Percentiles rank a stretch among this genome's conserved stretches.
Evolutionary conservation across 1,140 invertebrate genomes (phyloP).

Genomic region (Holotrichia oblita): DNA sequence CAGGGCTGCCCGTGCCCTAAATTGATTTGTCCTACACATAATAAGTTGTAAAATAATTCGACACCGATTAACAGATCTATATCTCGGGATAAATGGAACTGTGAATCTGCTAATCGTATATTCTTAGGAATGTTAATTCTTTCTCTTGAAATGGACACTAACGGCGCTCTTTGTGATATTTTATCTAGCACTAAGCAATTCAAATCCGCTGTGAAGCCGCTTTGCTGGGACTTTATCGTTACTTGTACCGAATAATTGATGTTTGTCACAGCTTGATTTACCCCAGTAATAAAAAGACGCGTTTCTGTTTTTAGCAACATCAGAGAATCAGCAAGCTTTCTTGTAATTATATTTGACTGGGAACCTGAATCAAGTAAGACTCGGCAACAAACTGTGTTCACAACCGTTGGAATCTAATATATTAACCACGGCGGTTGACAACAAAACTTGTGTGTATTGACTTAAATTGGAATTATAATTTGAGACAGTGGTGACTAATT

Average conservation of each 20-base stretch:
- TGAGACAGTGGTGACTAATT: conserved; percentile 5
- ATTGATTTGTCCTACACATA: conserved; percentile 41
- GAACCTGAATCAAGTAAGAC: conserved; percentile 47
- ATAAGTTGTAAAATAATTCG: conserved; percentile 32
- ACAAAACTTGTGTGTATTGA: conserved; percentile 26
- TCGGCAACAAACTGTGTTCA: conserved; percentile 39
- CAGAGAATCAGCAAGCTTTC: conserved; percentile 40
- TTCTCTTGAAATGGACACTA: conserved; percentile 42
- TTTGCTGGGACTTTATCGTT: conserved; percentile 44
- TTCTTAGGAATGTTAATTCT: conserved; percentile 45
- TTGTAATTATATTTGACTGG: conserved; percentile 49
- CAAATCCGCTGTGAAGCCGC: conserved; percentile 37
- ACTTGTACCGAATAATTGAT: conserved; percentile 39
- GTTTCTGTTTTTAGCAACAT: not conserved
- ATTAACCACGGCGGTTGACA: conserved; percentile 48
- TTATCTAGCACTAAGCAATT: conserved; percentile 42
- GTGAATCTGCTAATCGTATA: conserved; percentile 38
- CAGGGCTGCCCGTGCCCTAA: not conserved
- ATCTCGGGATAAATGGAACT: conserved; percentile 22
- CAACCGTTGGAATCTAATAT: conserved; percentile 42
- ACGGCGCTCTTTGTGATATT: conserved; percentile 45
- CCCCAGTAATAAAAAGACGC: conserved; percentile 40
- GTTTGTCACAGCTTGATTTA: conserved; percentile 41
- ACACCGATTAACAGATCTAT: conserved; percentile 41
- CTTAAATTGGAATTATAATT: conserved; percentile 27